Conservation (phyloP, 2,113 vertebrate genomes). For the Helogale parvula region DNA sequence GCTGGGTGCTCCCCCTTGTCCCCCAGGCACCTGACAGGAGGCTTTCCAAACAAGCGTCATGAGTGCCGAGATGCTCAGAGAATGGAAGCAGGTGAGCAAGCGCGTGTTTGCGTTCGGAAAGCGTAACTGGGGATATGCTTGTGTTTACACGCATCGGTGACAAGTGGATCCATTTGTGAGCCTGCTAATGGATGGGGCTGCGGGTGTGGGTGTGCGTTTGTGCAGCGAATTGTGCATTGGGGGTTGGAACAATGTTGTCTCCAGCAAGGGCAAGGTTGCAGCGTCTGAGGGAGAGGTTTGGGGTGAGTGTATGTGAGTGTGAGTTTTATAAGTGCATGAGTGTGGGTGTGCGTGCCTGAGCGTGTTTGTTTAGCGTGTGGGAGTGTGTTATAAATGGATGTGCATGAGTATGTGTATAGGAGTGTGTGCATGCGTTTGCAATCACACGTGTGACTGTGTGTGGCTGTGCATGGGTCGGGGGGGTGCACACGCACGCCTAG, state of each 20-base stretch:
- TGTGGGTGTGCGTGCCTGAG: background rate
- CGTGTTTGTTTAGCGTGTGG: background rate
- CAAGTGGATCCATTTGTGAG: background rate
- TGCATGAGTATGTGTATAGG: background rate
- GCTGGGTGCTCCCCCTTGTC: background rate
- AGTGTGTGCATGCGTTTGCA: background rate
- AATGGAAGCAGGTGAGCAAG: background rate
- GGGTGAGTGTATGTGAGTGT: background rate
- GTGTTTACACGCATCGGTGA: background rate
- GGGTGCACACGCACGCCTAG: background rate
- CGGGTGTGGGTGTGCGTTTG: background rate
- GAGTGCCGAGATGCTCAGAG: background rate
- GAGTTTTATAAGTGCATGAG: background rate
- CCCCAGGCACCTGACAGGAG: background rate
- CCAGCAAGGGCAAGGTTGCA: background rate
- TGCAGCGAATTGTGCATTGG: background rate
- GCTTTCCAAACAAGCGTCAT: background rate
- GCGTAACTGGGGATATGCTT: background rate
- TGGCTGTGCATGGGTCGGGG: no score
- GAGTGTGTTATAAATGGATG: background rate
- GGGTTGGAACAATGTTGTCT: background rate
- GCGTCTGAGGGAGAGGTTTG: background rate
- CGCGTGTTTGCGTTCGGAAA: background rate
- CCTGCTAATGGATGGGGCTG: background rate
- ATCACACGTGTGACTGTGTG: background rate